phyloP scores from a whole-genome alignment of 2,888 invertebrate genomes.

The Girardia tigrina region DNA sequence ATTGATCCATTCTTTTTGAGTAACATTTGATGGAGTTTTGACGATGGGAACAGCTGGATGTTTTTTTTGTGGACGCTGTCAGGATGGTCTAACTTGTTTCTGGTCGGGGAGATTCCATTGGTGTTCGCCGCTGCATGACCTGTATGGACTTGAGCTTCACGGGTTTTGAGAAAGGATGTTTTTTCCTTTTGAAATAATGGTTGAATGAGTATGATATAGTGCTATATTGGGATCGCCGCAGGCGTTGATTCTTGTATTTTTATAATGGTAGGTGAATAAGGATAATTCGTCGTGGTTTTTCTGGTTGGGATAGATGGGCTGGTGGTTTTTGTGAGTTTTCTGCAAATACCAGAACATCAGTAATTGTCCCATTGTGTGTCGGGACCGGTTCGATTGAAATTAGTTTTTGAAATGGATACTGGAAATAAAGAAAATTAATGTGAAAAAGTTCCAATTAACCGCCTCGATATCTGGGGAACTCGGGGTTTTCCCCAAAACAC shows the following conservation, averaged over 20 bases:
- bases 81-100: not conserved
- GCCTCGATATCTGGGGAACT: too few species aligned
- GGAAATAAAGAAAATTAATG: too few species aligned
- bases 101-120: not conserved
- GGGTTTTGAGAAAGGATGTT: conserved; percentile 63
- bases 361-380: too few species aligned
- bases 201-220: conserved; percentile 66
- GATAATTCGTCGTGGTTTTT: not conserved
- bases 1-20: not conserved
- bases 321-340: too few species aligned
- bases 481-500: too few species aligned
- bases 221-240: conserved; percentile 71
- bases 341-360: too few species aligned
- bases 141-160: conserved; percentile 73
- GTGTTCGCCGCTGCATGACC: conserved; percentile 63
- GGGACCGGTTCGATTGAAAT: too few species aligned
- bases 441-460: too few species aligned
- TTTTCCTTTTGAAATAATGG: conserved; percentile 58
- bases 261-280: not conserved
- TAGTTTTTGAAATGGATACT: too few species aligned
- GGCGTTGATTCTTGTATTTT: conserved; percentile 55
- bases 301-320: too few species aligned
- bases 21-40: not conserved
- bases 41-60: not conserved
- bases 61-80: not conserved